Evolutionary conservation across 2,888 invertebrate species (phyloP).

Genomic region (Cataglyphis altisquamis): DNA sequence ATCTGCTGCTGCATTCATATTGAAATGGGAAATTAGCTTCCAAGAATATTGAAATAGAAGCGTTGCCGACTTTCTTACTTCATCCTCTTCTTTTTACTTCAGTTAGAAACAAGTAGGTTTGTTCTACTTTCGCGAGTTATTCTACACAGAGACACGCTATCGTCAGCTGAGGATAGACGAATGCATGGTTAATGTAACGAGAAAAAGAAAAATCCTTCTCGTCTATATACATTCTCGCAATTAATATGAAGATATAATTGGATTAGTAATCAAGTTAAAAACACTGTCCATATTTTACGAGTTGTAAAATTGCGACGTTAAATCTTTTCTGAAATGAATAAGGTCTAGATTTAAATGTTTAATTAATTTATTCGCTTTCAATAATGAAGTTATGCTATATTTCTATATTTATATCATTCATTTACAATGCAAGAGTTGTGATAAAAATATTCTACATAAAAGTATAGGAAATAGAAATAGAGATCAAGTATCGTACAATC

Average conservation of each 20-base stretch:
- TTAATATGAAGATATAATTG: conserved; percentile 55
- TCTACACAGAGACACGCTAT: conserved; percentile 1
- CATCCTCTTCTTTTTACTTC: background rate
- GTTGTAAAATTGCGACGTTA: conserved; percentile 16
- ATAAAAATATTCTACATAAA: background rate
- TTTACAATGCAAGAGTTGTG: background rate
- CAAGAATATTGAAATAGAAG: conserved; percentile 1
- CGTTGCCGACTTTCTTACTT: background rate
- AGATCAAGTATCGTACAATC: background rate
- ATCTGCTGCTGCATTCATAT: background rate
- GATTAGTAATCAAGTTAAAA: conserved; percentile 60
- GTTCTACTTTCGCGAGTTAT: conserved; percentile 24
- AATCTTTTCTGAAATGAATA: background rate
- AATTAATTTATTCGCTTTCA: background rate
- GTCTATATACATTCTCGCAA: conserved; percentile 36
- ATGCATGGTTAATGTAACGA: conserved; percentile 20
- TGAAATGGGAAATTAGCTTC: conserved; percentile 17
- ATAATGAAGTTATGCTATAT: conserved; percentile 7
- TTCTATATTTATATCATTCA: background rate
- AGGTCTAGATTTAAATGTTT: background rate
- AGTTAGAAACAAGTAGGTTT: background rate
- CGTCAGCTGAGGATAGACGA: background rate
- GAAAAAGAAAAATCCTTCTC: background rate
- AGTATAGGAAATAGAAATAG: conserved; percentile 8
- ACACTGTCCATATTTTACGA: conserved; percentile 10